A percentile compares a stretch with the other conserved stretches of the same genome.
Conservation (phyloP, 2,888 invertebrate genomes). For the Machimus atricapillus region DNA sequence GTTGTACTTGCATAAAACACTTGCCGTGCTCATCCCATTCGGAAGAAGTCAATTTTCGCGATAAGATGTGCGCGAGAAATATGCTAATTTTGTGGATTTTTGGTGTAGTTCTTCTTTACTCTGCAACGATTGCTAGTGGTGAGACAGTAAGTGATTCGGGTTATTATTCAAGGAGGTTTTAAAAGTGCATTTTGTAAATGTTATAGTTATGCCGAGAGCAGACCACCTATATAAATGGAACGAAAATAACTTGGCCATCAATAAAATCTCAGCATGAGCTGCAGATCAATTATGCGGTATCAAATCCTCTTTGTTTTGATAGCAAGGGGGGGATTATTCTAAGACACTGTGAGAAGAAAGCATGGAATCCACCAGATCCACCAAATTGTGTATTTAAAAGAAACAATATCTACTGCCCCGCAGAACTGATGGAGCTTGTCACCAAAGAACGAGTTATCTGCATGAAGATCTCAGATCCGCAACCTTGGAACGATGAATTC, state of each 20-base stretch:
- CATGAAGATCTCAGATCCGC: conserved; percentile 54
- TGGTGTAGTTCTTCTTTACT: background rate
- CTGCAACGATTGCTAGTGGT: background rate
- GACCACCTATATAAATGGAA: background rate
- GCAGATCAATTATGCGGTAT: conserved; percentile 46
- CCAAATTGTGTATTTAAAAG: conserved; percentile 46
- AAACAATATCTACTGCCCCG: conserved; percentile 49
- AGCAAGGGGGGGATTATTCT: conserved; percentile 49
- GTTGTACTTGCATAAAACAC: background rate
- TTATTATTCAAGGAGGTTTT: background rate
- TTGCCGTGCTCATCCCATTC: background rate
- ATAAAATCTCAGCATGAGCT: background rate
- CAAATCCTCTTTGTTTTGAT: conserved; percentile 57
- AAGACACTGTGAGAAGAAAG: conserved; percentile 52
- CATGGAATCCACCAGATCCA: conserved; percentile 53
- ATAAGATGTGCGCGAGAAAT: background rate
- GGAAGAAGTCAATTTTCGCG: background rate
- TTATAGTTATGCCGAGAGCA: conserved; percentile 13
- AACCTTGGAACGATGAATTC: conserved; percentile 45
- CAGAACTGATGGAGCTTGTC: conserved; percentile 52
- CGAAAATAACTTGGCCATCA: background rate
- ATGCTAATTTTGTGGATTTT: conserved; percentile 4
- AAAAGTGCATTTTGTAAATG: background rate
- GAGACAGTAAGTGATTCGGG: background rate
- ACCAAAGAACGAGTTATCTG: conserved; percentile 52